Base-by-base conservation (phyloP, 2,888 invertebrate genomes). In the Mythimna albipuncta region DNA sequence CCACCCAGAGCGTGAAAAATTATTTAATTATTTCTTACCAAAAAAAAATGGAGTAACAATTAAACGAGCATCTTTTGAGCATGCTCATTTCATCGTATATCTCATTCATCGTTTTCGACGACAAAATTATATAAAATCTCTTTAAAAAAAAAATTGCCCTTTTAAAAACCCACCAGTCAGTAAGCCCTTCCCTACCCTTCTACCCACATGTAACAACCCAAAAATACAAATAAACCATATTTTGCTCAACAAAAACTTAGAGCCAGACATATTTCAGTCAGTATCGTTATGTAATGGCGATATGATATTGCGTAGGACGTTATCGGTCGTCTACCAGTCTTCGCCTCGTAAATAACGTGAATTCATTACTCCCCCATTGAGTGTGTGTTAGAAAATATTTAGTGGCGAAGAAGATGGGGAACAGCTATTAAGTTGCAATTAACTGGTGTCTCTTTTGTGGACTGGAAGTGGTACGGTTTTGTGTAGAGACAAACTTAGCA, bases 261-360 rank as follows among this genome's bases (percentile, higher is more conserved):
- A 77, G 65, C 72, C 61, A 61, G 61, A 75, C 80, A 87, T 87
- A 88, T 86, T 87, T 93, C 92, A 90, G 89, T 89, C 91, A 89
- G 89, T 89, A 90, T 88, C 91, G 87, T 87, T 90, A 90, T 90
- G 90, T 92, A 93, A 93, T 93, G 89, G 92, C 88, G 86, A 89
- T 93, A 92, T 93, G 90, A 94, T 93, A 92, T 93, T 91, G 91
- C 90, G 88, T 88, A 89, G 91, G 91, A 89, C 91, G 91, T 89
- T 94, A 94, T 94, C 94, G 91, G 87, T 91, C 92, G 91, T 88
- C 91, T 89, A 86, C 90, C 92, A 92, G 90, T 93, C 91, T 90
- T 85, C 89, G 87, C 89, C 88, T 91, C 92, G 88, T 94, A 94
- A 94, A 94, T 94, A 94, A 94, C 89, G 79, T 85, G 89, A 90